Percentiles rank a stretch among this genome's conserved stretches.
Evolutionary conservation across 2,888 invertebrate genomes (phyloP).

Genomic region (Barypeithes pellucidus): DNA sequence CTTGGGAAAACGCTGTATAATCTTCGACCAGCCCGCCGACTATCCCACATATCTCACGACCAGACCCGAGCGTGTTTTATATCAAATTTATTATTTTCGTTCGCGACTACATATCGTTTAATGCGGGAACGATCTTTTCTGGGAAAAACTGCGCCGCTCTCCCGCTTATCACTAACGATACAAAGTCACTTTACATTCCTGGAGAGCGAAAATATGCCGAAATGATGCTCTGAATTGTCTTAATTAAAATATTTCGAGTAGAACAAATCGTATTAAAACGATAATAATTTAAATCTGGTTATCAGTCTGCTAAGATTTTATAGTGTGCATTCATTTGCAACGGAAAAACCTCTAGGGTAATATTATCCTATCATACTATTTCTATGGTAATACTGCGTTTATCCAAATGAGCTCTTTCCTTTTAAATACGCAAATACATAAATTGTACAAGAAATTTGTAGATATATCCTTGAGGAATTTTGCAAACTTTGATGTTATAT

Average conservation of each 20-base stretch:
- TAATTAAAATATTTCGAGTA: constrained; percentile 37
- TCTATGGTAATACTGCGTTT: no score
- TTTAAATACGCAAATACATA: no score
- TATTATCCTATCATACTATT: no score
- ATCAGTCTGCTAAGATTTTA: neutral
- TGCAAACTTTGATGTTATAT: no score
- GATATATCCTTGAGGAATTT: no score
- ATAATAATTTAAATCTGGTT: neutral
- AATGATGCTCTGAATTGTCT: constrained; percentile 20
- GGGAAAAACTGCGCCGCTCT: constrained; percentile 31
- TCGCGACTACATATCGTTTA: constrained; percentile 25
- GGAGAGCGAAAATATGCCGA: constrained; percentile 23
- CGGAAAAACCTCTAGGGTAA: no score
- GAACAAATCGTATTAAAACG: constrained; percentile 1
- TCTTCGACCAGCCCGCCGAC: neutral
- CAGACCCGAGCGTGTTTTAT: constrained; percentile 51
- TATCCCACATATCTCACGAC: constrained; percentile 50
- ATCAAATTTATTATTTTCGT: constrained; percentile 54
- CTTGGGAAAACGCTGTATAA: neutral
- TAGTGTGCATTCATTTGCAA: no score
- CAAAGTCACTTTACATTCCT: constrained; percentile 33
- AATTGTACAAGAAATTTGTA: no score
- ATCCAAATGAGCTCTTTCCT: no score
- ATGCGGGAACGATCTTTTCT: constrained; percentile 30
- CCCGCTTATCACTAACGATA: constrained; percentile 24